These are phyloP conservation scores for Entelurus aequoreus DNA, from an alignment of 2,113 vertebrate genomes.

Conservation along the genomic window DNA sequence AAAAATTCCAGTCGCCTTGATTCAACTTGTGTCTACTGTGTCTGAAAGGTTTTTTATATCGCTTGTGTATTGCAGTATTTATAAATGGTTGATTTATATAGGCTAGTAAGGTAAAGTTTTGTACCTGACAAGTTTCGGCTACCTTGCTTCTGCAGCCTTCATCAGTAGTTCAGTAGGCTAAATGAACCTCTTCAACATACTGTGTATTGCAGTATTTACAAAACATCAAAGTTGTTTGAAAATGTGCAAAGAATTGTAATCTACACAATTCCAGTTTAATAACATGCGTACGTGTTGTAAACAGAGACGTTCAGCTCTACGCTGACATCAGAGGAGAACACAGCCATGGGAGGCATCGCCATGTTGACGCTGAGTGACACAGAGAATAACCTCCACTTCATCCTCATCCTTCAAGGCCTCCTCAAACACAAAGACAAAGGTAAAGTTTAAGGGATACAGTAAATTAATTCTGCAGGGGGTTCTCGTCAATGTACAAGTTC, in stretches of 20 bases:
- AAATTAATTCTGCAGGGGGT: too few relatives aligned
- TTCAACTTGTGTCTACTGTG: too few relatives aligned
- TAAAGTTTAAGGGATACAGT: conserved; percentile 19
- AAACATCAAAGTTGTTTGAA: conserved; percentile 17
- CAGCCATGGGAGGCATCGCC: conserved; percentile 81
- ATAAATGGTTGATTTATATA: too few relatives aligned
- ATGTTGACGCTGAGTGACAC: conserved; percentile 89
- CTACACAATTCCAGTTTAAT: conserved; percentile 14
- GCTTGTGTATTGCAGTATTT: too few relatives aligned
- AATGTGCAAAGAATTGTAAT: conserved; percentile 33
- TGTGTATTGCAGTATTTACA: conserved; percentile 39
- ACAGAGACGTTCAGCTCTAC: conserved; percentile 90
- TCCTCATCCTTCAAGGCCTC: conserved; percentile 86
- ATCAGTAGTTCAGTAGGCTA: too few relatives aligned
- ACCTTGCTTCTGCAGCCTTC: too few relatives aligned
- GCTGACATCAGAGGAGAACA: conserved; percentile 75
- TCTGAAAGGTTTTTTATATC: too few relatives aligned
- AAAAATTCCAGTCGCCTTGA: too few relatives aligned
- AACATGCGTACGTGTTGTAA: conserved; percentile 11
- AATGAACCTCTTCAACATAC: too few relatives aligned
- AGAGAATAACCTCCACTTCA: conserved; percentile 92
- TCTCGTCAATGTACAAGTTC: too few relatives aligned
- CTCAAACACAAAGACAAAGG: conserved; percentile 66
- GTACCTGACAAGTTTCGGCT: too few relatives aligned
- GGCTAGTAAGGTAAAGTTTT: too few relatives aligned